Evolutionary conservation across 2,888 invertebrate genomes (phyloP), one percentile per base, ranked within the genome.

Genomic region (Eupithecia centaureata): DNA sequence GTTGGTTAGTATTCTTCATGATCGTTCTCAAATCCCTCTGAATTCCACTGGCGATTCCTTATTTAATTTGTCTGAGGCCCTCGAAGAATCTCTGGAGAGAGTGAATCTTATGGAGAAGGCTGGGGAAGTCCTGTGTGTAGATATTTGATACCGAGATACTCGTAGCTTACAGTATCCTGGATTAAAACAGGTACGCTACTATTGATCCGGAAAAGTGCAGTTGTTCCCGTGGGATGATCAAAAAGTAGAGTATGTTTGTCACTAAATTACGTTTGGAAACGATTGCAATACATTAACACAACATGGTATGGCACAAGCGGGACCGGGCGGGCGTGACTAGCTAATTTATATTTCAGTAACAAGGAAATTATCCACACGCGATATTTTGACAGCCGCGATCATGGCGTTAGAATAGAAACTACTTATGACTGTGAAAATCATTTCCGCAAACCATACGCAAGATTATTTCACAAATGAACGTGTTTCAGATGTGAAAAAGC

Each of bases 291-390:
- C 15, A 52, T 56, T 5, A 65, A 58, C 61, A 61, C 63, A 25
- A 62, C 5, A 56, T 15, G 28, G 51, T 32, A 42, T 27, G 27
- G 22, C 60, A 32, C 42, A 56, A 57, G n/a, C 57, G 25, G 30
- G 47, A 42, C 47, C 59, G 65, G 60, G 66, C 59, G 65, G 60
- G 66, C 63, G 65, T 56, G 47, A n/a, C 54, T 58, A 58, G 32
- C 32, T 63, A 57, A 66, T 68, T 62, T 61, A 65, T 60, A 63
- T 72, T 75, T 73, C 54, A 65, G 75, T 64, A 72, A 71, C 69
- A 57, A 71, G 75, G 71, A 73, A 73, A 74, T 69, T 68, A 72
- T 22, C 57, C 33, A 54, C 61, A 65, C 65, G 62, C 61, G 51
- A 67, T 64, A 32, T 63, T 67, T 63, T 67, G 72, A 72, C 75